phyloP scores from a whole-genome alignment of 1,140 invertebrate genomes.

The Brachionus calyciflorus region DNA sequence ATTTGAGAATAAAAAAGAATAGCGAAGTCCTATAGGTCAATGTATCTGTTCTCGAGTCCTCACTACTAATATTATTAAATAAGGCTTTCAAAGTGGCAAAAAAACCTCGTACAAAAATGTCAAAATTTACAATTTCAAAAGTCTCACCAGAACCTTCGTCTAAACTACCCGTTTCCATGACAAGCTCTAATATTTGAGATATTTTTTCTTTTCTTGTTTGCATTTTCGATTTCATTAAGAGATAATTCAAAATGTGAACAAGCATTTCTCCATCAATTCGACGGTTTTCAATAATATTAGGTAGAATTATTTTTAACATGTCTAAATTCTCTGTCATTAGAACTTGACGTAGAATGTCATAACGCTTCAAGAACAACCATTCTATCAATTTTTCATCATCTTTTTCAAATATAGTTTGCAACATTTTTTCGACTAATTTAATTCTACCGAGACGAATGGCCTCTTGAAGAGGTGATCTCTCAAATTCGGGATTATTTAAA shows the following conservation, averaged over 20 bases:
- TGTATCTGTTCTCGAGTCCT: constrained; percentile 21
- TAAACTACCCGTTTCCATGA: constrained; percentile 8
- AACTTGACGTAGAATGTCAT: constrained; percentile 35
- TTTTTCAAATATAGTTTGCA: not conserved
- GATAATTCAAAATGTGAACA: constrained; percentile 26
- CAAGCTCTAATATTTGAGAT: not conserved
- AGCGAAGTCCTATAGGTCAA: constrained; percentile 24
- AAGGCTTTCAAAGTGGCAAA: constrained; percentile 27
- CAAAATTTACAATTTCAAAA: constrained; percentile 19
- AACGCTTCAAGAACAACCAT: constrained; percentile 36
- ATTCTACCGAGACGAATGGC: constrained; percentile 11
- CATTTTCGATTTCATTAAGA: constrained; percentile 41
- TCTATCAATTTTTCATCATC: constrained; percentile 22
- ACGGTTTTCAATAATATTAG: constrained; percentile 34
- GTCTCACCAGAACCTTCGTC: not conserved
- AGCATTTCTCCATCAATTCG: constrained; percentile 39
- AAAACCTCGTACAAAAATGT: constrained; percentile 32
- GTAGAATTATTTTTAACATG: constrained; percentile 12
- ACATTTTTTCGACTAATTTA: constrained; percentile 36
- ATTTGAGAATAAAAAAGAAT: constrained; percentile 33
- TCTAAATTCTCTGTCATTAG: constrained; percentile 41
- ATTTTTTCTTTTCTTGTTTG: constrained; percentile 12
- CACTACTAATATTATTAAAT: constrained; percentile 31
- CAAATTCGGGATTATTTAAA: not conserved
- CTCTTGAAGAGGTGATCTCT: constrained; percentile 39